Percentiles rank a stretch among this genome's conserved stretches.
These are phyloP conservation scores for Polypterus bichir DNA, from an alignment of 2,113 vertebrate genomes.

Conservation along the genomic window DNA sequence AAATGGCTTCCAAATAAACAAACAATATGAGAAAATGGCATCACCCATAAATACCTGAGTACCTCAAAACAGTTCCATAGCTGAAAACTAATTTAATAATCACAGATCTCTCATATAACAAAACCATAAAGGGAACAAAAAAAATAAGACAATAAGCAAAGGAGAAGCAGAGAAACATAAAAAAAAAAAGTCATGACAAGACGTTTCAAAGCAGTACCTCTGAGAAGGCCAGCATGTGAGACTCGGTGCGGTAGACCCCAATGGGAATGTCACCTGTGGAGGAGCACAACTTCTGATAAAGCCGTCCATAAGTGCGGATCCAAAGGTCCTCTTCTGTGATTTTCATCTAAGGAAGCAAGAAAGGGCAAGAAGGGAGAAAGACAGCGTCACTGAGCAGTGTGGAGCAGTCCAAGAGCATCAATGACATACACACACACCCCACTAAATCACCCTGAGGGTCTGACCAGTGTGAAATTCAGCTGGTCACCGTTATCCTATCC, in stretches of 20 bases:
- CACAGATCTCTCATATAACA: no score
- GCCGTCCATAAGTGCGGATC: conserved; percentile 59
- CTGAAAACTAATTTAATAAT: no score
- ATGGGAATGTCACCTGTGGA: conserved; percentile 64
- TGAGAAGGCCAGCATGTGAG: conserved; percentile 52
- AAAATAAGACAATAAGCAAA: background rate
- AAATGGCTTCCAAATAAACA: no score
- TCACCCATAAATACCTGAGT: no score
- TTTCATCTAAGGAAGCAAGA: conserved; percentile 40
- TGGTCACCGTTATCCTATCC: no score
- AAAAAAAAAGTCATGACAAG: background rate
- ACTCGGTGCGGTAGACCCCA: conserved; percentile 63
- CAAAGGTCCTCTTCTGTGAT: conserved; percentile 64
- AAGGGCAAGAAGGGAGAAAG: background rate
- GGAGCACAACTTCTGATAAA: conserved; percentile 65
- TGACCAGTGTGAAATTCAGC: no score
- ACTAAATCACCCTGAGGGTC: no score
- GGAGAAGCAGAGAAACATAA: background rate
- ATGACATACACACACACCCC: no score
- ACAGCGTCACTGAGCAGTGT: background rate
- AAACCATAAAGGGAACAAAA: no score
- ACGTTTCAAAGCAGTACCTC: conserved; percentile 36
- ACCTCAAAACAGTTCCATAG: no score
- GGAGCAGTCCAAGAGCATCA: no score
- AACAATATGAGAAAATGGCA: no score